Percentiles rank a stretch among this genome's conserved stretches.
phyloP scores from a whole-genome alignment of 2,113 vertebrate species.

The Coryphaenoides rupestris region DNA sequence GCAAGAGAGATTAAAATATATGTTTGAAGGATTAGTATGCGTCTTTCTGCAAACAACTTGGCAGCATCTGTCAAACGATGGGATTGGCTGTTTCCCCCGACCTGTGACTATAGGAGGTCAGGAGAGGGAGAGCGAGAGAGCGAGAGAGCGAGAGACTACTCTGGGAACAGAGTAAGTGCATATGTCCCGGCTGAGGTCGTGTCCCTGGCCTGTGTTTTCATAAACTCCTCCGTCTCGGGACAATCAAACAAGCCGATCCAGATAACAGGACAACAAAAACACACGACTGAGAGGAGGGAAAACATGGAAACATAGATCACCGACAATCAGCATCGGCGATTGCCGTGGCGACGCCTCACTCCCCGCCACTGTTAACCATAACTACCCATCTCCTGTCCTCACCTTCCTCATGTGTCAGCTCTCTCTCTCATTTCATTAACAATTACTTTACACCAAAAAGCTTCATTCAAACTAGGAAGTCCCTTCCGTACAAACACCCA shows the following conservation, averaged over 20 bases:
- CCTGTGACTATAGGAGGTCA: no score
- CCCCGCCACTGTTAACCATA: no score
- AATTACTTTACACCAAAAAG: no score
- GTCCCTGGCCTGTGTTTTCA: constrained; percentile 56
- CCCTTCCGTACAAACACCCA: background rate
- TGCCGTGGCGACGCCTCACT: background rate
- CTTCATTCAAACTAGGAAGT: background rate
- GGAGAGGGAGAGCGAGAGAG: no score
- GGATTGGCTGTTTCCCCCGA: no score
- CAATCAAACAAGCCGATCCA: constrained; percentile 47
- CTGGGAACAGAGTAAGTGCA: constrained; percentile 54
- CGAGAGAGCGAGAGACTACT: no score
- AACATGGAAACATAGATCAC: background rate
- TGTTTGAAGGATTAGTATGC: no score
- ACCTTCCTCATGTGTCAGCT: background rate
- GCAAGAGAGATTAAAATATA: no score
- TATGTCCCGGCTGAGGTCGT: constrained; percentile 63
- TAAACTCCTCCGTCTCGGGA: constrained; percentile 51
- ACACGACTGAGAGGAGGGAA: constrained; percentile 31
- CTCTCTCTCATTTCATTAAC: no score
- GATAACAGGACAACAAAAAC: background rate
- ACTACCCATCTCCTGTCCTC: no score
- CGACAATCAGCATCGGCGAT: background rate
- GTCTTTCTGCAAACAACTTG: no score
- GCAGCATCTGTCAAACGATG: no score